These are phyloP conservation scores for Conistra vaccinii DNA, from an alignment of 2,888 invertebrate genomes.

Conservation along the genomic window DNA sequence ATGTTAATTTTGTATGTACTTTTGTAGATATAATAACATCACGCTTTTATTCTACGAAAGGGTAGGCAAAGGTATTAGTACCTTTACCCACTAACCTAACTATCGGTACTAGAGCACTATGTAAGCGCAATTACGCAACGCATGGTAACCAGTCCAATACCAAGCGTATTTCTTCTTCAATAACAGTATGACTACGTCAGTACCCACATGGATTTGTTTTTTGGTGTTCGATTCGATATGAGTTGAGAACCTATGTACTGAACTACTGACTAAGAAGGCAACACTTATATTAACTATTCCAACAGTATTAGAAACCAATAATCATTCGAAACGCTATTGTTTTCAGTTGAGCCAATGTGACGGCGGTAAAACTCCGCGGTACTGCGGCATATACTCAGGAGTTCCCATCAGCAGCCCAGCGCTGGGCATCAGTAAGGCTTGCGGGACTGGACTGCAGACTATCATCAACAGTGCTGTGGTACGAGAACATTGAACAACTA, in stretches of 20 bases:
- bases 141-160: too few species aligned
- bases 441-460: constrained; percentile 99
- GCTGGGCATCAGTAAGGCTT: constrained; percentile 96
- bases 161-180: too few species aligned
- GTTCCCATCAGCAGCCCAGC: constrained; percentile 97
- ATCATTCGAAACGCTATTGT: not conserved
- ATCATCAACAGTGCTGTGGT: constrained; percentile 96
- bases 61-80: not conserved
- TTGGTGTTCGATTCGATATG: not conserved
- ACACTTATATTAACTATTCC: not conserved
- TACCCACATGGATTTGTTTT: not conserved
- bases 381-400: constrained; percentile 95
- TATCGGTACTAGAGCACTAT: too few species aligned
- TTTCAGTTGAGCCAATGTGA: constrained; percentile 94
- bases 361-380: constrained; percentile 96
- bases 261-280: not conserved
- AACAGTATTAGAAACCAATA: not conserved
- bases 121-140: too few species aligned
- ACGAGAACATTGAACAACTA: constrained; percentile 61
- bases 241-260: not conserved
- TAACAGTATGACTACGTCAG: not conserved
- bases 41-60: not conserved
- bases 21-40: not conserved
- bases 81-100: not conserved
- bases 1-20: constrained; percentile 80